These are phyloP conservation scores for Aleiodes leptofemur DNA, from an alignment of 2,888 invertebrate genomes.

Conservation along the genomic window DNA sequence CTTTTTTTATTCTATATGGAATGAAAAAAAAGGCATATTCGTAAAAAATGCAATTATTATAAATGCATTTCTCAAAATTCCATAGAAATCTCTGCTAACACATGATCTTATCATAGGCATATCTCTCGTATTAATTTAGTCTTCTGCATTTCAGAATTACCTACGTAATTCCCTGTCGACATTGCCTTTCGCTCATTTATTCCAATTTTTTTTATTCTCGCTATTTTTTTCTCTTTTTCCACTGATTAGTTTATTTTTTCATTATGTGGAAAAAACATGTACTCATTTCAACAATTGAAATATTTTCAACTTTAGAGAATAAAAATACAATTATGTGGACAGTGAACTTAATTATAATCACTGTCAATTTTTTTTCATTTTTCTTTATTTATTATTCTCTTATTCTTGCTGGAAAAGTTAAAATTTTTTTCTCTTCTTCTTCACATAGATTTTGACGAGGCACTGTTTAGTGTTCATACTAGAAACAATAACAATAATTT, in stretches of 20 bases:
- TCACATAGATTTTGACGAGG: slow-evolving; percentile 72
- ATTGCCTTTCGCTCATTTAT: not conserved
- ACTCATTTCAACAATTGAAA: slow-evolving; percentile 54
- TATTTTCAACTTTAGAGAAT: slow-evolving; percentile 65
- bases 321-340: slow-evolving; percentile 63
- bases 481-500: slow-evolving; percentile 71
- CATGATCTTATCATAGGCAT: not conserved
- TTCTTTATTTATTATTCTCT: slow-evolving; percentile 51
- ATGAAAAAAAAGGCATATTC: slow-evolving; percentile 11
- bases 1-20: slow-evolving; percentile 2
- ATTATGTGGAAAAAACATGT: slow-evolving; percentile 40
- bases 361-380: slow-evolving; percentile 33
- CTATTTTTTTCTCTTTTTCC: not conserved
- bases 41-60: not conserved
- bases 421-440: slow-evolving; percentile 52
- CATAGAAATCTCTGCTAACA: slow-evolving; percentile 25
- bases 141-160: slow-evolving; percentile 28
- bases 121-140: not conserved
- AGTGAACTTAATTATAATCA: slow-evolving; percentile 60
- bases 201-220: slow-evolving; percentile 28
- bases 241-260: slow-evolving; percentile 38
- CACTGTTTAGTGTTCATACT: slow-evolving; percentile 72
- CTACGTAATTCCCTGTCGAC: slow-evolving; percentile 28
- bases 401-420: slow-evolving; percentile 35
- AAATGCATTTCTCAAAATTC: not conserved